A percentile compares a stretch with the other conserved stretches of the same genome.
phyloP scores from a whole-genome alignment of 2,113 vertebrate species.

The Bufo bufo region DNA sequence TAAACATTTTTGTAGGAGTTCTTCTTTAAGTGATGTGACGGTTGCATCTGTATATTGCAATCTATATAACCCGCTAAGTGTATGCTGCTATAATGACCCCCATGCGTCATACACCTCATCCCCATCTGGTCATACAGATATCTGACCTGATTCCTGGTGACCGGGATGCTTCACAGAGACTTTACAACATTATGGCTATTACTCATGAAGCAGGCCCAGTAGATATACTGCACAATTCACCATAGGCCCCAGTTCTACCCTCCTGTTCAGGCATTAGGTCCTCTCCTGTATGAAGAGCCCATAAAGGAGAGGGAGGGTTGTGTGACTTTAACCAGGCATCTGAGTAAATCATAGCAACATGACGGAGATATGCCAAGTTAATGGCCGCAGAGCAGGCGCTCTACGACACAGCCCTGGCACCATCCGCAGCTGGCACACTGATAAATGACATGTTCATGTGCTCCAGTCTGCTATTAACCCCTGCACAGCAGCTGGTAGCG shows the following conservation, averaged over 20 bases:
- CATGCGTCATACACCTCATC: background rate
- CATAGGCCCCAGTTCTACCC: too few relatives aligned
- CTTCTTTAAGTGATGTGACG: too few relatives aligned
- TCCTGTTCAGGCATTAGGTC: background rate
- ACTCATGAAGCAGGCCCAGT: too few relatives aligned
- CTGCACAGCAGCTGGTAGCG: background rate
- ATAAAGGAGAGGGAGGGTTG: background rate
- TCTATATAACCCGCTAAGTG: too few relatives aligned
- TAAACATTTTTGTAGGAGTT: too few relatives aligned
- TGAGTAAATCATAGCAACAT: constrained; percentile 20
- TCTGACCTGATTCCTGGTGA: background rate
- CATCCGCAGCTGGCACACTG: background rate
- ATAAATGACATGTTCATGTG: constrained; percentile 10
- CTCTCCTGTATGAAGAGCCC: background rate
- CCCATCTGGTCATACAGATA: background rate
- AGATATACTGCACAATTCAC: background rate
- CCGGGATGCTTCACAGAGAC: background rate
- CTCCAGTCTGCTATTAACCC: background rate
- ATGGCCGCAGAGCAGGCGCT: constrained; percentile 10
- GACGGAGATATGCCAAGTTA: constrained; percentile 38
- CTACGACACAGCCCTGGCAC: constrained; percentile 12
- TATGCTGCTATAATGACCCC: too few relatives aligned
- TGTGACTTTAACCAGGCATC: background rate
- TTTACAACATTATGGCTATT: background rate
- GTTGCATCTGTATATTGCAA: too few relatives aligned